These are phyloP conservation scores for Philopedon plagiatum DNA, from an alignment of 2,888 invertebrate species.

Conservation along the genomic window DNA sequence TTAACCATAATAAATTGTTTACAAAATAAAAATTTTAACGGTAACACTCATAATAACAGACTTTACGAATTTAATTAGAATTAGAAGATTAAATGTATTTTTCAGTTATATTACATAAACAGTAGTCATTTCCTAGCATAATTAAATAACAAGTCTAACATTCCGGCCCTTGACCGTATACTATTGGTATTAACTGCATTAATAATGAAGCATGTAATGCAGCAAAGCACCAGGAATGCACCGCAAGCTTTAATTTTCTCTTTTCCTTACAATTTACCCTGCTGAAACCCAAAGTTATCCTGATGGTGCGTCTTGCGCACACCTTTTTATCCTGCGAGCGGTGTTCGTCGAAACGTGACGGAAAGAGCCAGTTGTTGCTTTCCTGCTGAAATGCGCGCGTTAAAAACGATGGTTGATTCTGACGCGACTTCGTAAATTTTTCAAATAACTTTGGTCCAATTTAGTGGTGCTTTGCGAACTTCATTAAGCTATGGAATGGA, in stretches of 20 bases:
- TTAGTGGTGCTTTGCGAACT: conserved; percentile 9
- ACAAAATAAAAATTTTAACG: no score
- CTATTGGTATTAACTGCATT: neutral
- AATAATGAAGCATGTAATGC: neutral
- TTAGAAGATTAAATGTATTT: no score
- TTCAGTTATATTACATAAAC: no score
- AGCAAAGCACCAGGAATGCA: neutral
- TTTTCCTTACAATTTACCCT: conserved; percentile 12
- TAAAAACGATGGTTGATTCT: conserved; percentile 19
- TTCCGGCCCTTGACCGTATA: neutral
- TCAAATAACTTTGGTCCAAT: conserved; percentile 1
- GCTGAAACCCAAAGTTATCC: conserved; percentile 25
- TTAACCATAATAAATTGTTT: no score
- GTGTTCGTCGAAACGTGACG: conserved; percentile 36
- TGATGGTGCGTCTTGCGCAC: conserved; percentile 46
- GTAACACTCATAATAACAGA: no score
- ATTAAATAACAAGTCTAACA: no score
- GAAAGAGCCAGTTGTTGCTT: conserved; percentile 55
- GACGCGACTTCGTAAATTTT: conserved; percentile 37
- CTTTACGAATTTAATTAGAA: no score
- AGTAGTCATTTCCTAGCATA: no score
- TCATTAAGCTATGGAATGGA: conserved; percentile 57
- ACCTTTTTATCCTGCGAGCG: conserved; percentile 34
- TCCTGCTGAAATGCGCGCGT: conserved; percentile 47
- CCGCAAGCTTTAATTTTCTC: neutral